Percentiles rank a stretch among this genome's conserved stretches.
Evolutionary conservation across 2,888 invertebrate genomes (phyloP).

Genomic region (Pasiphila rectangulata): DNA sequence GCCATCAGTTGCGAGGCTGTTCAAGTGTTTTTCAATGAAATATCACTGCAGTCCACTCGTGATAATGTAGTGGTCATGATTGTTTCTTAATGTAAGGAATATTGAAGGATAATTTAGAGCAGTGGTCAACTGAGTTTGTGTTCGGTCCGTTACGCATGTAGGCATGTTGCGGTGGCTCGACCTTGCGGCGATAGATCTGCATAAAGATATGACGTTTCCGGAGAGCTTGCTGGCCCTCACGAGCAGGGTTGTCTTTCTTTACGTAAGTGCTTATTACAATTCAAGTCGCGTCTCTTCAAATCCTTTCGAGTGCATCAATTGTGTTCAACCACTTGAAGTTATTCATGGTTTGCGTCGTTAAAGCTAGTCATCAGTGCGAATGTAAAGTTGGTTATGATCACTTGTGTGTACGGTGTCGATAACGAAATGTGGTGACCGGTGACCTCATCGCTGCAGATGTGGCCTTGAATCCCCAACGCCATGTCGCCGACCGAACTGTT

Average conservation of each 20-base stretch:
- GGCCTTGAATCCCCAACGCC: conserved; percentile 31
- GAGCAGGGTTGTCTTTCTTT: conserved; percentile 45
- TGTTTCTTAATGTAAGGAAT: conserved; percentile 37
- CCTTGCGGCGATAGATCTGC: conserved; percentile 46
- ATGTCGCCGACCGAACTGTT: conserved; percentile 39
- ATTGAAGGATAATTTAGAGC: conserved; percentile 23
- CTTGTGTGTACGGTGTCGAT: conserved; percentile 48
- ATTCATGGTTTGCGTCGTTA: conserved; percentile 23
- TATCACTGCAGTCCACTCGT: conserved; percentile 25
- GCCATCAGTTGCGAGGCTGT: conserved; percentile 36
- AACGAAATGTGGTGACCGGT: conserved; percentile 39
- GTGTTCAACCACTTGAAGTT: conserved; percentile 24
- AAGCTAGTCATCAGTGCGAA: conserved; percentile 40
- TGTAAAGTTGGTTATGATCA: conserved; percentile 48
- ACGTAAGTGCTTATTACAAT: conserved; percentile 43
- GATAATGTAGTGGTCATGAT: conserved; percentile 42
- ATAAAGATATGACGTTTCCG: conserved; percentile 50
- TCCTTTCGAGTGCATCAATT: conserved; percentile 18
- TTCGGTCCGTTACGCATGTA: conserved; percentile 30
- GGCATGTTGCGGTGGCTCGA: conserved; percentile 44
- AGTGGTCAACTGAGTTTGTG: conserved; percentile 35
- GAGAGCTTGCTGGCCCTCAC: conserved; percentile 47
- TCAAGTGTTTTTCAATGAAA: conserved; percentile 31
- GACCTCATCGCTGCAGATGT: conserved; percentile 44
- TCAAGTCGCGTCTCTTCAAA: conserved; percentile 20